These are phyloP conservation scores for Drosophila neonasuta DNA, from an alignment of 2,888 invertebrate species.

Conservation along the genomic window DNA sequence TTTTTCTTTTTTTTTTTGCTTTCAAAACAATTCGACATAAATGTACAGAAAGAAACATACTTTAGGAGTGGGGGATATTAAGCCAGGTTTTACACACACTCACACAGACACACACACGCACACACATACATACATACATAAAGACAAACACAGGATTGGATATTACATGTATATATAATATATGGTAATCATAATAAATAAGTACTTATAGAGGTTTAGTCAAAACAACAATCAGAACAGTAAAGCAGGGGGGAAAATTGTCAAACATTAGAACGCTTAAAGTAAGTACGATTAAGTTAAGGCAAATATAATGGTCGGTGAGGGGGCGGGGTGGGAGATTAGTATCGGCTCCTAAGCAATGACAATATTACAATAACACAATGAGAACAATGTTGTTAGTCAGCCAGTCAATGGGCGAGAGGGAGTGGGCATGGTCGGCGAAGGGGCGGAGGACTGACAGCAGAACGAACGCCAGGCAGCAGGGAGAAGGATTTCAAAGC, in stretches of 20 bases:
- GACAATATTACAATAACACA: conserved; percentile 70
- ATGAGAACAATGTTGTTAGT: conserved; percentile 50
- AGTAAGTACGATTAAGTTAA: conserved; percentile 33
- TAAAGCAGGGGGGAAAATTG: conserved; percentile 44
- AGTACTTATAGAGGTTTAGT: conserved; percentile 41
- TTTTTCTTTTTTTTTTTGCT: conserved; percentile 18
- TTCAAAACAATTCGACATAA: conserved; percentile 40
- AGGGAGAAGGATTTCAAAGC: conserved; percentile 42
- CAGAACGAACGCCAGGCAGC: conserved; percentile 37
- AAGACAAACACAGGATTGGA: conserved; percentile 38
- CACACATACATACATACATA: conserved; percentile 32
- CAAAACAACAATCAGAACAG: conserved; percentile 74
- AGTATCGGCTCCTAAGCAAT: conserved; percentile 70
- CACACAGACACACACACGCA: conserved; percentile 36
- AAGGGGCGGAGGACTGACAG: conserved; percentile 38
- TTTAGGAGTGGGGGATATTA: conserved; percentile 21
- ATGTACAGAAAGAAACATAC: conserved; percentile 61
- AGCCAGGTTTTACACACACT: conserved; percentile 36
- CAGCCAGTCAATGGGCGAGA: conserved; percentile 22
- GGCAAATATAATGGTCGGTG: conserved; percentile 19
- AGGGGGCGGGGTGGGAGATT: conserved; percentile 4
- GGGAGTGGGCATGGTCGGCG: background rate
- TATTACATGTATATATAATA: conserved; percentile 14
- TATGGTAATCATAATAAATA: conserved; percentile 32
- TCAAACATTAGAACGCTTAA: conserved; percentile 69